Conservation (phyloP, 1,140 invertebrate species). For the Tribolium madens region DNA sequence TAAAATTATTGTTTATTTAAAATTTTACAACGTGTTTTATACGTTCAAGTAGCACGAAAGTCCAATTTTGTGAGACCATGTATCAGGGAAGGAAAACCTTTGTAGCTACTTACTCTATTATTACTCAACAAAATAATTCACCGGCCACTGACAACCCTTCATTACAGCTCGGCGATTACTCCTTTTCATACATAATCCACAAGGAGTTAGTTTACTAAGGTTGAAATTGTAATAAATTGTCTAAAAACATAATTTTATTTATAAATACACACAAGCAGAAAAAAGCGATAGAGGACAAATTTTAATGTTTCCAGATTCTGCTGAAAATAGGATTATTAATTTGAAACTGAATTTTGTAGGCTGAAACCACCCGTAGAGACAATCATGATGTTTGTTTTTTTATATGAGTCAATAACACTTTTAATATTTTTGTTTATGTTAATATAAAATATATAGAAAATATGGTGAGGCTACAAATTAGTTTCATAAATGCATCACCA, state of each 20-base stretch:
- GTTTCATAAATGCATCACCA: not conserved
- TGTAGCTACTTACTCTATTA: slow-evolving; percentile 37
- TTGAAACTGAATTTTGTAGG: no score
- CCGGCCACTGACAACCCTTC: slow-evolving; percentile 41
- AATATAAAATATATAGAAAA: no score
- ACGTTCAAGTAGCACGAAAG: slow-evolving; percentile 9
- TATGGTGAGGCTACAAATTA: no score
- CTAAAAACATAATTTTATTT: slow-evolving; percentile 20
- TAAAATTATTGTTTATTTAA: slow-evolving; percentile 1
- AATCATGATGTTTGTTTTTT: no score
- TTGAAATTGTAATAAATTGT: slow-evolving; percentile 41
- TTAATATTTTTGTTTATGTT: no score
- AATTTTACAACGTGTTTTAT: not conserved
- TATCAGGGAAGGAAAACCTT: slow-evolving; percentile 22
- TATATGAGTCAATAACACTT: no score
- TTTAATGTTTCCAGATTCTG: no score
- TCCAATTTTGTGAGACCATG: slow-evolving; percentile 11
- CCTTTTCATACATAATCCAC: slow-evolving; percentile 44
- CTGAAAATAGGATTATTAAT: no score
- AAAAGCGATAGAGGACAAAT: not conserved
- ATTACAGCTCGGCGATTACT: slow-evolving; percentile 43
- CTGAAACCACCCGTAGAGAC: no score
- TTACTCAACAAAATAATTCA: slow-evolving; percentile 47
- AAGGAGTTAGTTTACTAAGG: slow-evolving; percentile 24
- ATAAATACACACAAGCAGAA: slow-evolving; percentile 3